These are phyloP conservation scores for Archocentrus centrarchus DNA, from an alignment of 2,113 vertebrate species.

Conservation along the genomic window DNA sequence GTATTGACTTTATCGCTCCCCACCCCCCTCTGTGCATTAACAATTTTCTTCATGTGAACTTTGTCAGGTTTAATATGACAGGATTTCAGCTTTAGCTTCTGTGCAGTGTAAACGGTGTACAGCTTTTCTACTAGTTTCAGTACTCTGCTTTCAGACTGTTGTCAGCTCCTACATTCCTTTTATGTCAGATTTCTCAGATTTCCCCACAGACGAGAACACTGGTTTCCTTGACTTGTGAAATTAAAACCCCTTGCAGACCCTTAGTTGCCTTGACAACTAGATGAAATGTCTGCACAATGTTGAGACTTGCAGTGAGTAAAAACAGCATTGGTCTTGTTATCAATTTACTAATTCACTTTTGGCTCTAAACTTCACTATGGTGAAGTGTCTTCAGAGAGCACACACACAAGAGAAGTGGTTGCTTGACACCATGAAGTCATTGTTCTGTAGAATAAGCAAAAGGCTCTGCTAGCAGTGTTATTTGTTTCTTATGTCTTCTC, in stretches of 20 bases:
- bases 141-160: conserved; percentile 12
- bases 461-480: not conserved
- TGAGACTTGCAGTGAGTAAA: conserved; percentile 39
- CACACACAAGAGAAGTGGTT: not conserved
- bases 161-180: conserved; percentile 24
- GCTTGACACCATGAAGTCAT: conserved; percentile 15
- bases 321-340: conserved; percentile 4
- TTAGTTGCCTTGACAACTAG: conserved; percentile 56
- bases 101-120: not conserved
- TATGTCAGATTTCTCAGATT: conserved; percentile 42
- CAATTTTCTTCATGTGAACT: conserved; percentile 1
- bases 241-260: conserved; percentile 14
- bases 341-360: conserved; percentile 4
- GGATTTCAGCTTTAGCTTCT: not conserved
- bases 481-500: conserved; percentile 28
- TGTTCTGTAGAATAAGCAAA: conserved; percentile 12
- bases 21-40: not conserved
- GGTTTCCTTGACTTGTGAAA: conserved; percentile 45
- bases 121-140: not conserved
- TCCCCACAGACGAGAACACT: conserved; percentile 23
- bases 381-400: not conserved
- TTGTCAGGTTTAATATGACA: not conserved
- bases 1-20: not conserved
- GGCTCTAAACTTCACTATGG: conserved; percentile 1
- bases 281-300: conserved; percentile 33